Evolutionary conservation across 2,797 vertebrate genomes (phyloP), one percentile per base, ranked within the genome.

Genomic region (Protonibea diacanthus): DNA sequence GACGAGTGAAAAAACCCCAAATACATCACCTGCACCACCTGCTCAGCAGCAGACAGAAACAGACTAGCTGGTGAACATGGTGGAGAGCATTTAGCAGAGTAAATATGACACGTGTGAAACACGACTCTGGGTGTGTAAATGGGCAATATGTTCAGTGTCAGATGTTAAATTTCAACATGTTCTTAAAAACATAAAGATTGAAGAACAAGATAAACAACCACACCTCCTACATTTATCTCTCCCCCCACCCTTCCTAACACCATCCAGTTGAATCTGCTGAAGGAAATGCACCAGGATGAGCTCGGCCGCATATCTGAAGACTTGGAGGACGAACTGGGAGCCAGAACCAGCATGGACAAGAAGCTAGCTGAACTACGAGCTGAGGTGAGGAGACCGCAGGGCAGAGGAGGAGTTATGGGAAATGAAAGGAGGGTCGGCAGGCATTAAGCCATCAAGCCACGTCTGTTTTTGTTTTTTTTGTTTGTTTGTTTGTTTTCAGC

Each of bases 251-350:
- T 11, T 23, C 23, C 21, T 38, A 18, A 27, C 23, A 27, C 11
- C 15, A 10, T 61, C 13, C 85, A 99, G 98, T 94, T 99, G 77
- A 98, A 97, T 86, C 95, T 99, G 80, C 93, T 99, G 75, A 98
- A 97, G 93, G 98, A 99, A 81, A 93, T 98, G 15, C 98, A 99
- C 81, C 97, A 99, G 92, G 97, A 99, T 0, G 98, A 99, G 78
- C 91, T 99, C 23, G 98, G 98, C 1, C 97, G 98, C 56, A 99
- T 99, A 88, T 98, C 97, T 0, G 98, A 99, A 82, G 98, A 99
- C 90, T 92, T 99, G 84, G 98, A 99, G 88, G 97, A 99, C 0
- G 98, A 99, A 74, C 94, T 99, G 74, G 98, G 98, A 0, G 98
- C 98, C 0, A 95, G 98, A 3, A 97, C 95, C 82, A 99, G 94